Percentiles rank a stretch among this genome's conserved stretches.
phyloP scores from a whole-genome alignment of 2,888 invertebrate genomes.

The Perizoma flavofasciatum region DNA sequence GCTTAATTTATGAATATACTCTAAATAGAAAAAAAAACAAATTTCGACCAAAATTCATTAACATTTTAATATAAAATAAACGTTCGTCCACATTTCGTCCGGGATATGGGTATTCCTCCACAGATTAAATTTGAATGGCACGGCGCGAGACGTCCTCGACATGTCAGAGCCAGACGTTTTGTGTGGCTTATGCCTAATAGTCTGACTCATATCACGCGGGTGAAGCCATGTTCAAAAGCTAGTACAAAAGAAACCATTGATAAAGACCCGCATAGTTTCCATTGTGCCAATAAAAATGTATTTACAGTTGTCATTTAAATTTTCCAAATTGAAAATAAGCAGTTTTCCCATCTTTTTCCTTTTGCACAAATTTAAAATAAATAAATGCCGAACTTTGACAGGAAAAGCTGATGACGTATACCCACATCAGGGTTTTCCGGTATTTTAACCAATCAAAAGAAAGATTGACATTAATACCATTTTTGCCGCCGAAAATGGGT shows the following conservation, averaged over 20 bases:
- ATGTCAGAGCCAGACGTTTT: too few species aligned
- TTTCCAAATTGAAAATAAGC: not conserved
- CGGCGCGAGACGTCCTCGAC: too few species aligned
- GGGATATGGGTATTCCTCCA: too few species aligned
- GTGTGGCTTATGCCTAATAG: not conserved
- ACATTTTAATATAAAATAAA: too few species aligned
- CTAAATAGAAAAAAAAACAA: too few species aligned
- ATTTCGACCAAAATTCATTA: too few species aligned
- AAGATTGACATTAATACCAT: not conserved
- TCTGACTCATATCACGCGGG: not conserved
- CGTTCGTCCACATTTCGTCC: too few species aligned
- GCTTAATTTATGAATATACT: too few species aligned
- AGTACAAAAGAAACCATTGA: conserved; percentile 7
- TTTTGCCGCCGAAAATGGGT: not conserved
- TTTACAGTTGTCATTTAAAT: not conserved
- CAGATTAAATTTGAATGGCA: too few species aligned
- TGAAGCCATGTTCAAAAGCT: not conserved
- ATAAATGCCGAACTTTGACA: not conserved
- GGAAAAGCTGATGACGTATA: conserved; percentile 6
- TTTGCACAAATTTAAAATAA: not conserved
- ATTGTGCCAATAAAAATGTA: conserved; percentile 16
- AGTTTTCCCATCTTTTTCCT: conserved; percentile 1
- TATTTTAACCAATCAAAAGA: conserved; percentile 1
- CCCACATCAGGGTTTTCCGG: not conserved
- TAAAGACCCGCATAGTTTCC: conserved; percentile 21